phyloP scores from a whole-genome alignment of 2,113 vertebrate genomes.

The Gasterosteus nipponicus region DNA sequence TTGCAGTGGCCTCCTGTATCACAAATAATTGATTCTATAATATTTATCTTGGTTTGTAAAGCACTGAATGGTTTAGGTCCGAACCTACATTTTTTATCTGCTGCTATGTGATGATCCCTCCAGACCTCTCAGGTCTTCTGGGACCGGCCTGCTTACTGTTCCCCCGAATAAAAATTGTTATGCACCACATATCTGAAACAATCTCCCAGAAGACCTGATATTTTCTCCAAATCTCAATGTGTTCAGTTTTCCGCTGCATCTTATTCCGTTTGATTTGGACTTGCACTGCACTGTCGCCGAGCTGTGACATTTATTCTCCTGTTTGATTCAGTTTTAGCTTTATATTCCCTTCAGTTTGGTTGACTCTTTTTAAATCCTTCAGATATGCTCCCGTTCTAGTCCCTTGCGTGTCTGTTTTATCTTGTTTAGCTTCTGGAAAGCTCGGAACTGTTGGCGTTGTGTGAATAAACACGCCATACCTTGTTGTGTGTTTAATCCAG shows the following conservation, averaged over 20 bases:
- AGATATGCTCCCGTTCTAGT: slow-evolving; percentile 22
- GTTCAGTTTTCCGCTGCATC: slow-evolving; percentile 54
- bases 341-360: slow-evolving; percentile 24
- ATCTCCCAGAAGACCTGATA: slow-evolving; percentile 67
- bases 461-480: not conserved
- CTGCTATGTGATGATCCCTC: slow-evolving; percentile 41
- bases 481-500: slow-evolving; percentile 61
- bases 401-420: slow-evolving; percentile 19
- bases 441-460: not conserved
- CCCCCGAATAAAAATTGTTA: not conserved
- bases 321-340: slow-evolving; percentile 39
- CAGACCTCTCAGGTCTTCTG: slow-evolving; percentile 58
- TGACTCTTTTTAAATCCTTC: slow-evolving; percentile 21
- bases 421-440: not conserved
- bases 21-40: slow-evolving; percentile 30
- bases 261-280: slow-evolving; percentile 43
- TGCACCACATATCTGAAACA: slow-evolving; percentile 1
- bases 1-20: slow-evolving; percentile 61
- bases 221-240: slow-evolving; percentile 42
- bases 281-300: slow-evolving; percentile 38
- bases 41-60: slow-evolving; percentile 39
- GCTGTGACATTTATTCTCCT: slow-evolving; percentile 33
- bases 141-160: slow-evolving; percentile 22
- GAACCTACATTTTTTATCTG: slow-evolving; percentile 42
- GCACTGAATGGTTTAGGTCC: slow-evolving; percentile 32